Percentiles rank a stretch among this genome's conserved stretches.
Evolutionary conservation across 2,888 invertebrate genomes (phyloP).

Genomic region (Rhorus exstirpatorius): DNA sequence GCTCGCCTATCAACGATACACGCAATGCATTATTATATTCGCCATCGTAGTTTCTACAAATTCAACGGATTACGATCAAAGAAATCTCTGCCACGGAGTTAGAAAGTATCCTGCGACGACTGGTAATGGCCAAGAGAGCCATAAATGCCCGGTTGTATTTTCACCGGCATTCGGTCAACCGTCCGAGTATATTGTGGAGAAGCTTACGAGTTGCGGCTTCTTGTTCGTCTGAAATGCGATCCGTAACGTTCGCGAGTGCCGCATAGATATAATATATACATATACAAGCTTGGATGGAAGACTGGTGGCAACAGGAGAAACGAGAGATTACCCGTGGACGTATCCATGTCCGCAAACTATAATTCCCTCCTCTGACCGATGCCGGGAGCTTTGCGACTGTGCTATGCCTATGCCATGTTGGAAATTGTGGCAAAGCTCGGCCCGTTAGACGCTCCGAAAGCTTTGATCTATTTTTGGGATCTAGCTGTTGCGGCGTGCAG

Average conservation of each 20-base stretch:
- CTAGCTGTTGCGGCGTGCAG: constrained; percentile 61
- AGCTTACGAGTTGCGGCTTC: constrained; percentile 19
- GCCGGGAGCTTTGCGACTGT: constrained; percentile 22
- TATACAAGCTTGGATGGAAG: constrained; percentile 25
- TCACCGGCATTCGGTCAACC: constrained; percentile 51
- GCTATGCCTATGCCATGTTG: constrained; percentile 32
- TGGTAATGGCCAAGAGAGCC: constrained; percentile 26
- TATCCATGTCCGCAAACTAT: constrained; percentile 66
- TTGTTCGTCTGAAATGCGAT: constrained; percentile 13
- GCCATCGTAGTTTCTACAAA: constrained; percentile 29
- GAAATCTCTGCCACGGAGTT: constrained; percentile 41
- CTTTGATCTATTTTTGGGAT: constrained; percentile 79
- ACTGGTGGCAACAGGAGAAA: constrained; percentile 40
- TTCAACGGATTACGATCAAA: constrained; percentile 15
- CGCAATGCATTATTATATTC: neutral
- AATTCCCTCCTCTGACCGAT: constrained; percentile 54
- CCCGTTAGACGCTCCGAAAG: constrained; percentile 41
- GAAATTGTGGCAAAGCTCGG: constrained; percentile 45
- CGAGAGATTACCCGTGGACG: constrained; percentile 67
- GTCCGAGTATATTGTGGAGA: constrained; percentile 6
- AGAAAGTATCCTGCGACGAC: constrained; percentile 22
- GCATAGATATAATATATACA: neutral
- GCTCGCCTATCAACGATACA: neutral
- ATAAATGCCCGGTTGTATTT: constrained; percentile 59
- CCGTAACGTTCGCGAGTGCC: constrained; percentile 7